A percentile compares a stretch with the other conserved stretches of the same genome.
These are phyloP conservation scores for Columba livia DNA, from an alignment of 2,113 vertebrate species.

Conservation along the genomic window DNA sequence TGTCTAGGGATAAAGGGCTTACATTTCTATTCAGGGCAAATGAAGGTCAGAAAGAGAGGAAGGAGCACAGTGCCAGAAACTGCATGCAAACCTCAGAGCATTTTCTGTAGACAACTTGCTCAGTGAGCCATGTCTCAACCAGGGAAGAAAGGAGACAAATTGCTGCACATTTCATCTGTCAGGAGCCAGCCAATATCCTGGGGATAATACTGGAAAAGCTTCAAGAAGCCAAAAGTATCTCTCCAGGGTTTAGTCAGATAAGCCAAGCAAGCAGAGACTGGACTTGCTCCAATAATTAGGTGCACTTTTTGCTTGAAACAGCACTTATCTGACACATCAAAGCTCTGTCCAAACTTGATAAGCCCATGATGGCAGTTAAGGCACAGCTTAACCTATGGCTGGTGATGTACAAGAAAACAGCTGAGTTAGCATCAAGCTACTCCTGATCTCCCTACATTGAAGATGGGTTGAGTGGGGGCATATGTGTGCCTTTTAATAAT, in stretches of 20 bases:
- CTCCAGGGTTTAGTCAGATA: not conserved
- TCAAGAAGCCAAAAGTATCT: not conserved
- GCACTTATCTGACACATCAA: accelerated
- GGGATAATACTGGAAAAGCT: not conserved
- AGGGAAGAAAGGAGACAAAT: not conserved
- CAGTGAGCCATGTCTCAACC: accelerated
- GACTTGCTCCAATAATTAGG: not conserved
- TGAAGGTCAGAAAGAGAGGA: not conserved
- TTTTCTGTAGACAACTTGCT: not conserved
- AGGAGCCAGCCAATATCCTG: not conserved
- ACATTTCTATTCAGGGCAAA: not conserved
- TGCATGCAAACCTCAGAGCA: not conserved
- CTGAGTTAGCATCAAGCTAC: too few species aligned
- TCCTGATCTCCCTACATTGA: too few species aligned
- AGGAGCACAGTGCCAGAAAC: not conserved
- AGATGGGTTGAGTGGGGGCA: too few species aligned
- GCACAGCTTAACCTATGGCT: not conserved
- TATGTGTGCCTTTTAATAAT: too few species aligned
- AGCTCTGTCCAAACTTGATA: not conserved
- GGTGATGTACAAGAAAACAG: too few species aligned
- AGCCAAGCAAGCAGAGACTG: not conserved
- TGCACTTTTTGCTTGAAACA: not conserved
- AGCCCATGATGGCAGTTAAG: not conserved
- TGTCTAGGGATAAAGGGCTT: not conserved
- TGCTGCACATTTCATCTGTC: not conserved